Evolutionary conservation across 2,888 invertebrate species (phyloP), one percentile per base, ranked within the genome.

Genomic region (Alloscopus bannaensis): DNA sequence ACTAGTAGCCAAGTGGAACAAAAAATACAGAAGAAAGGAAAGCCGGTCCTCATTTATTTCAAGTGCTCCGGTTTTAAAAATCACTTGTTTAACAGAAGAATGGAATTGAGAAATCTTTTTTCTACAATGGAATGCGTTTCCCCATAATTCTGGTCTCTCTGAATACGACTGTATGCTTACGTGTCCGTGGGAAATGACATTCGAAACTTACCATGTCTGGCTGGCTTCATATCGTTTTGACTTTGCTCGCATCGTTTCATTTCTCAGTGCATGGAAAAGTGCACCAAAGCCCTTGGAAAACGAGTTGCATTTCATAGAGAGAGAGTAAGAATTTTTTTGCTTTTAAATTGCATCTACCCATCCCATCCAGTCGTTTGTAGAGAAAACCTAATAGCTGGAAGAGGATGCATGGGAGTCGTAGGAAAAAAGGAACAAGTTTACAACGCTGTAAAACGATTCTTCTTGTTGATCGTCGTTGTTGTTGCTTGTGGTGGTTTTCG

Each of bases 151-250:
- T 59, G 18, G 16, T 64, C 26, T 57, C n/a, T 47, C 26, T 22
- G 45, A 29, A n/a, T 40, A n/a, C 24, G 22, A n/a, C n/a, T 50
- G 18, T 70, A n/a, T 60, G 31, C 42, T 28, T 36, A 57, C 59
- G 73, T 75, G 76, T 78, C 72, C 82, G 82, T 83, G 82, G 82
- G 82, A 83, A 82, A 79, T 83, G 82, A 81, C 81, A 83, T 76
- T 83, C 76, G 82, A 82, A 66, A 75, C 73, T 69, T 42, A 77
- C 77, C 81, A 77, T 77, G 55, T 62, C 68, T 66, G 36, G 24
- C 22, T 40, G n/a, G n/a, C 47, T 31, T 45, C 28, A 22, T 29
- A 36, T 69, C 36, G 3, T 64, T 29, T 68, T 69, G 31, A 31
- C 57, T 65, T 24, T 45, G 52, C 26, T 26, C 59, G 75, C 75